Percentiles rank a stretch among this genome's conserved stretches.
phyloP scores from a whole-genome alignment of 2,888 invertebrate species.

The Dascillus cervinus region DNA sequence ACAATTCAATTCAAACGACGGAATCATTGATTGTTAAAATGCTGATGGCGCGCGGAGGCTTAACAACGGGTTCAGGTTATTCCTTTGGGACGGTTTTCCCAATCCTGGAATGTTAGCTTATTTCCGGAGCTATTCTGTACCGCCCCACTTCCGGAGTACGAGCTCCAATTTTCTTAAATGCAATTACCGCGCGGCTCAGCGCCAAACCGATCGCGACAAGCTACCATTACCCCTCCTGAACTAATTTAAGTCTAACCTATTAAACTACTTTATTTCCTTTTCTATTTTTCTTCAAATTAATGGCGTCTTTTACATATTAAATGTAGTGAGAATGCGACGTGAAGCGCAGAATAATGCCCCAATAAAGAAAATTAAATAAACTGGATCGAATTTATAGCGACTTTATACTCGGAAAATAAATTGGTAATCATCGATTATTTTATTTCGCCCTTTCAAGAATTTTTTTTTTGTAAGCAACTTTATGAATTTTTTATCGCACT shows the following conservation, averaged over 20 bases:
- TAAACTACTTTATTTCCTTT: constrained; percentile 16
- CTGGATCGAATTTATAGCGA: too few relatives aligned
- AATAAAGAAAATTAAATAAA: constrained; percentile 10
- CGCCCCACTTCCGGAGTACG: constrained; percentile 28
- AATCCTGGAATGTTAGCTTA: constrained; percentile 31
- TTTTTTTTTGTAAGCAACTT: too few relatives aligned
- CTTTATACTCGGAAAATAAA: too few relatives aligned
- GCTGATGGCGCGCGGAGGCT: constrained; percentile 22
- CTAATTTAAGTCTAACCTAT: constrained; percentile 23
- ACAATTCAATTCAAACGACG: too few relatives aligned
- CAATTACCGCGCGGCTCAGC: constrained; percentile 30
- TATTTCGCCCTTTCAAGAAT: too few relatives aligned
- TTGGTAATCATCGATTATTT: too few relatives aligned
- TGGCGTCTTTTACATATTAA: constrained; percentile 14
- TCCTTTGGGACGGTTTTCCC: constrained; percentile 27
- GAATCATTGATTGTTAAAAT: constrained; percentile 32
- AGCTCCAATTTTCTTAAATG: constrained; percentile 36
- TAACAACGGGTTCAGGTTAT: constrained; percentile 21
- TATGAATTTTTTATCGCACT: too few relatives aligned
- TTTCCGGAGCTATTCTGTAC: constrained; percentile 28
- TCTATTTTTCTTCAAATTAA: constrained; percentile 14
- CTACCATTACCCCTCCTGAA: constrained; percentile 20
- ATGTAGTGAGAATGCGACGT: constrained; percentile 6
- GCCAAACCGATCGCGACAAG: constrained; percentile 28
- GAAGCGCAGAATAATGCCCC: constrained; percentile 10